Percentiles rank a stretch among this genome's conserved stretches.
Evolutionary conservation across 2,113 vertebrate genomes (phyloP).

Genomic region (Anolis sagrei): DNA sequence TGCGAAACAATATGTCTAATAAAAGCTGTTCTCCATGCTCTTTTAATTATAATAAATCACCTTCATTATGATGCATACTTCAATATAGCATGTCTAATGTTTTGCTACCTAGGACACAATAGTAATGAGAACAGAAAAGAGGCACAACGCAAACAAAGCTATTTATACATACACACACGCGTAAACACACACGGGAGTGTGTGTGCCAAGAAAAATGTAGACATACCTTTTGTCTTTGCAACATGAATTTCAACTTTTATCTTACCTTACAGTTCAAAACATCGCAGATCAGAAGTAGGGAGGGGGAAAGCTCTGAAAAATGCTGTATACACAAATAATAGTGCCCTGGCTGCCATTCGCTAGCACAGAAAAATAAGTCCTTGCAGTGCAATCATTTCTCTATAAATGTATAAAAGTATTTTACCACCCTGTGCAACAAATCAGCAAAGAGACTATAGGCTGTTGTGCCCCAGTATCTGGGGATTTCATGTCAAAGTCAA

Average conservation of each 20-base stretch:
- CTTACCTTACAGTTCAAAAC: constrained; percentile 79
- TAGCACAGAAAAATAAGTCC: constrained; percentile 77
- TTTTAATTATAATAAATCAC: constrained; percentile 87
- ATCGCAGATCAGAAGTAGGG: constrained; percentile 64
- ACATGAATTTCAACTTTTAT: constrained; percentile 79
- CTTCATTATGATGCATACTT: constrained; percentile 81
- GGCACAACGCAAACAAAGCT: constrained; percentile 70
- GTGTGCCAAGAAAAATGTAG: constrained; percentile 65
- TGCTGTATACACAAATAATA: constrained; percentile 80
- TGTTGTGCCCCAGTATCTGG: constrained; percentile 69
- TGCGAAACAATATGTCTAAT: constrained; percentile 76
- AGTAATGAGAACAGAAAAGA: constrained; percentile 73
- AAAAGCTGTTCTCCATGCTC: constrained; percentile 70
- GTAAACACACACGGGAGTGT: neutral
- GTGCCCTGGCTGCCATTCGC: constrained; percentile 72
- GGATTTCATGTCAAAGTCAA: constrained; percentile 91
- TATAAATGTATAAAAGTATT: constrained; percentile 82
- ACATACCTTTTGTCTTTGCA: constrained; percentile 65
- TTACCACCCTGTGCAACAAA: constrained; percentile 82
- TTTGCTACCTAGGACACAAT: constrained; percentile 73
- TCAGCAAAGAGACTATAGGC: constrained; percentile 79
- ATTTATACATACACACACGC: constrained; percentile 65
- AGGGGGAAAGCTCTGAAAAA: constrained; percentile 64
- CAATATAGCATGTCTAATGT: constrained; percentile 69
- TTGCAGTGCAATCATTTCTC: constrained; percentile 80